These are phyloP conservation scores for Dromas ardeola DNA, from an alignment of 2,113 vertebrate species.

Conservation along the genomic window DNA sequence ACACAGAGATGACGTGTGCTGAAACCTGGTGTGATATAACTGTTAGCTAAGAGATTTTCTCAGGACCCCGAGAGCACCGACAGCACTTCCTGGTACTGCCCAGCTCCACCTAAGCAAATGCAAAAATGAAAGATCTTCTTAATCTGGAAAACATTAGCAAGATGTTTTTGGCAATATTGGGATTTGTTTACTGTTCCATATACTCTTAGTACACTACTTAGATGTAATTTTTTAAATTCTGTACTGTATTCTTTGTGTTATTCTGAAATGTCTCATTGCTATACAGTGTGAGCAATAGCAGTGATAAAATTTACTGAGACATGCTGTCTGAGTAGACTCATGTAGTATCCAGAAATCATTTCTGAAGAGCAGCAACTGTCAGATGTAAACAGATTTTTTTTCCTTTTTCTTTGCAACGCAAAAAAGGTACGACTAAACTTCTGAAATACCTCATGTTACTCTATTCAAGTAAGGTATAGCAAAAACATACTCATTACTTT, in stretches of 20 bases:
- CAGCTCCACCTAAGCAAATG: not conserved
- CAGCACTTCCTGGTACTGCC: not conserved
- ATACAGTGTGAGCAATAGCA: not conserved
- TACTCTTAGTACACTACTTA: not conserved
- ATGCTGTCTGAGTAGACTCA: not conserved
- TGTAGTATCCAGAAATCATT: not conserved
- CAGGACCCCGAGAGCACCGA: no score
- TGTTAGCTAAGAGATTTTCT: not conserved
- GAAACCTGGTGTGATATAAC: not conserved
- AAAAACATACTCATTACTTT: not conserved
- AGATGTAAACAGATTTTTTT: not conserved
- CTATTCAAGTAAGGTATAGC: not conserved
- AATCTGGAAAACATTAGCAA: not conserved
- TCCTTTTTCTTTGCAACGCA: not conserved
- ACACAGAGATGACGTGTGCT: not conserved
- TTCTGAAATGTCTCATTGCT: not conserved
- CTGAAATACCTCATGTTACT: not conserved
- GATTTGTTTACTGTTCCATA: not conserved
- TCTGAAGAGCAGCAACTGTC: constrained; percentile 7
- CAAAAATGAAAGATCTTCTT: not conserved
- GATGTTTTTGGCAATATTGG: not conserved
- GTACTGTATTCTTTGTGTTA: not conserved
- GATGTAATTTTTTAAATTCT: not conserved
- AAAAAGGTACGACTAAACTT: not conserved
- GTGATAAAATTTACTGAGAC: not conserved